A percentile compares a stretch with the other conserved stretches of the same genome.
phyloP scores from a whole-genome alignment of 2,113 vertebrate genomes.

The Gnathonemus echidnorhynchus region DNA sequence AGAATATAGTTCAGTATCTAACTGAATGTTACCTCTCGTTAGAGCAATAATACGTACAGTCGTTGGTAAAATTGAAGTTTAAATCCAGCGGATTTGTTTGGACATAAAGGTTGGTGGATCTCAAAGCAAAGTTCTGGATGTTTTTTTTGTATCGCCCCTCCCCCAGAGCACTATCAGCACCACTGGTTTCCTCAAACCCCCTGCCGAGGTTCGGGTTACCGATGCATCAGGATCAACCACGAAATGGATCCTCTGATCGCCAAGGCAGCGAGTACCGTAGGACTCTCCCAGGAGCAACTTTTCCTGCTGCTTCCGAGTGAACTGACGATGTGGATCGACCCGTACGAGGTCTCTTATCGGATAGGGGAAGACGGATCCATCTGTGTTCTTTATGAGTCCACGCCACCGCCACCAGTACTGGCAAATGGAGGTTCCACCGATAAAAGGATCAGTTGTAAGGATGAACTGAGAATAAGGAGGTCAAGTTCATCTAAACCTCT shows the following conservation, averaged over 20 bases:
- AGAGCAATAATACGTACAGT: background rate
- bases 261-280: conserved; percentile 57
- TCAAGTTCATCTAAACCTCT: conserved; percentile 56
- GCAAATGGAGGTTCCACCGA: conserved; percentile 38
- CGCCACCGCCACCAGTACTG: conserved; percentile 27
- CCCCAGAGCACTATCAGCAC: conserved; percentile 61
- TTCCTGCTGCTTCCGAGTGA: conserved; percentile 65
- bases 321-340: conserved; percentile 68
- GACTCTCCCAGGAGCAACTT: conserved; percentile 58
- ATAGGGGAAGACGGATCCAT: conserved; percentile 69
- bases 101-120: background rate
- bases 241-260: conserved; percentile 68
- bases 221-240: conserved; percentile 68
- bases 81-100: background rate
- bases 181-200: conserved; percentile 66
- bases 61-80: background rate
- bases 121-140: background rate
- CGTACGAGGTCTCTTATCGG: conserved; percentile 67
- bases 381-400: conserved; percentile 62
- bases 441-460: conserved; percentile 53
- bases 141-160: conserved; percentile 30
- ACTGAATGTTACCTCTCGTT: background rate
- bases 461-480: conserved; percentile 51
- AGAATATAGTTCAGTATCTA: background rate
- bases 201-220: conserved; percentile 64